These are phyloP conservation scores for Drosophila pruinosa DNA, from an alignment of 1,140 invertebrate species.

Conservation along the genomic window DNA sequence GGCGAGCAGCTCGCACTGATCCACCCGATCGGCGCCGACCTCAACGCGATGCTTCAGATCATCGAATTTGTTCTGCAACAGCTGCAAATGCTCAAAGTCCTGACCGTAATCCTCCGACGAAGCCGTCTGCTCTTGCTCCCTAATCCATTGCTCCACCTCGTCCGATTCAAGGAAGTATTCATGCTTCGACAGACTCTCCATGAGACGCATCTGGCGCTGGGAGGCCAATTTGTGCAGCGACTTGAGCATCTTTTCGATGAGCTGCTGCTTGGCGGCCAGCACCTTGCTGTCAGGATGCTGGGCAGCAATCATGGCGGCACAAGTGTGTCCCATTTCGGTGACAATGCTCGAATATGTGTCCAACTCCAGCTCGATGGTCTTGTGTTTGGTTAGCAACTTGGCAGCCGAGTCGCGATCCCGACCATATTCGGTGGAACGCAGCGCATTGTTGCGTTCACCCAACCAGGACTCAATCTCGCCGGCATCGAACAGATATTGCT, in stretches of 20 bases:
- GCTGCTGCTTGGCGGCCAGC: constrained; percentile 90
- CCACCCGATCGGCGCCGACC: constrained; percentile 95
- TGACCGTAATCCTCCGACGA: constrained; percentile 97
- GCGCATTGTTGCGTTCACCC: constrained; percentile 91
- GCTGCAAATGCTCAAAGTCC: constrained; percentile 97
- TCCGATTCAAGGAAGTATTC: constrained; percentile 96
- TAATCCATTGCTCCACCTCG: constrained; percentile 97
- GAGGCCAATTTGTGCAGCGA: constrained; percentile 92
- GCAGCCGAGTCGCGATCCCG: constrained; percentile 94
- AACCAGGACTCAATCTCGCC: constrained; percentile 97
- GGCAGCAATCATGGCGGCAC: constrained; percentile 89
- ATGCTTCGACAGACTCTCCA: constrained; percentile 95
- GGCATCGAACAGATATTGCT: constrained; percentile 95
- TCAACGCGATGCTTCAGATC: constrained; percentile 97
- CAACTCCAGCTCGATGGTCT: constrained; percentile 95
- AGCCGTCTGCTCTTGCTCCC: constrained; percentile 95
- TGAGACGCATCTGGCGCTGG: constrained; percentile 91
- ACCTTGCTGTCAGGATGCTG: constrained; percentile 92
- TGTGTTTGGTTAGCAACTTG: constrained; percentile 95
- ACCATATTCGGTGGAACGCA: constrained; percentile 92
- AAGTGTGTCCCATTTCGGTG: constrained; percentile 94
- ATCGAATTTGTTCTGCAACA: constrained; percentile 96
- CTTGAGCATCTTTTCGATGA: constrained; percentile 90
- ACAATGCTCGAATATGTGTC: constrained; percentile 97
- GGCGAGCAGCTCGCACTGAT: constrained; percentile 95